phyloP scores from a whole-genome alignment of 2,888 invertebrate genomes.

The Nymphalis c-album region DNA sequence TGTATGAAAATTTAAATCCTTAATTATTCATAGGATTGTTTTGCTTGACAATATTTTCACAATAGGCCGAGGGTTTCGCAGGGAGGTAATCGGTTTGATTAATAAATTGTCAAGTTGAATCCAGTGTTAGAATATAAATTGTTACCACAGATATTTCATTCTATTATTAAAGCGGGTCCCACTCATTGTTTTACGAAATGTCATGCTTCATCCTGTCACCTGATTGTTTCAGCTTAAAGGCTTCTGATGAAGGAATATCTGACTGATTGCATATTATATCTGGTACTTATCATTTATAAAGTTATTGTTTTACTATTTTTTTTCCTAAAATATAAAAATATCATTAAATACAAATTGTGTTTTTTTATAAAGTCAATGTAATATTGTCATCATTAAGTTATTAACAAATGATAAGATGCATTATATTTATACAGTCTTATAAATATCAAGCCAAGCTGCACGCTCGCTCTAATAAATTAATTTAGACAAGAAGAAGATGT shows the following conservation, averaged over 20 bases:
- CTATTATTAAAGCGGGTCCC: slow-evolving; percentile 73
- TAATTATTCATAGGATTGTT: slow-evolving; percentile 82
- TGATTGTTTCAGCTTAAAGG: slow-evolving; percentile 66
- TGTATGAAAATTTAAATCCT: slow-evolving; percentile 80
- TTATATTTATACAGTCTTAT: slow-evolving; percentile 31
- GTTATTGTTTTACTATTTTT: neutral
- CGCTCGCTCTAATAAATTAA: slow-evolving; percentile 67
- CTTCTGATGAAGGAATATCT: slow-evolving; percentile 36
- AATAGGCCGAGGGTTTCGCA: slow-evolving; percentile 72
- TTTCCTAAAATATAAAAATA: neutral
- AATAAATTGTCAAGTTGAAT: slow-evolving; percentile 82
- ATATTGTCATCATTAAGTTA: neutral
- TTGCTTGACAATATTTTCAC: slow-evolving; percentile 79
- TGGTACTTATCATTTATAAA: neutral
- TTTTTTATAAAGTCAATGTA: neutral
- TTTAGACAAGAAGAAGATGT: slow-evolving; percentile 79
- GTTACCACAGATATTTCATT: slow-evolving; percentile 80
- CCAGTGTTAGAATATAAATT: slow-evolving; percentile 80
- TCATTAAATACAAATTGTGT: neutral
- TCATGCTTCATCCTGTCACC: slow-evolving; percentile 79
- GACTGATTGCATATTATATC: slow-evolving; percentile 6
- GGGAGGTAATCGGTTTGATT: slow-evolving; percentile 81
- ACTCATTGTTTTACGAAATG: slow-evolving; percentile 79
- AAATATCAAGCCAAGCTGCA: slow-evolving; percentile 32
- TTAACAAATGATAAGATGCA: slow-evolving; percentile 6